Conservation (phyloP, 1,140 invertebrate species). For the Zaprionus taronus region DNA sequence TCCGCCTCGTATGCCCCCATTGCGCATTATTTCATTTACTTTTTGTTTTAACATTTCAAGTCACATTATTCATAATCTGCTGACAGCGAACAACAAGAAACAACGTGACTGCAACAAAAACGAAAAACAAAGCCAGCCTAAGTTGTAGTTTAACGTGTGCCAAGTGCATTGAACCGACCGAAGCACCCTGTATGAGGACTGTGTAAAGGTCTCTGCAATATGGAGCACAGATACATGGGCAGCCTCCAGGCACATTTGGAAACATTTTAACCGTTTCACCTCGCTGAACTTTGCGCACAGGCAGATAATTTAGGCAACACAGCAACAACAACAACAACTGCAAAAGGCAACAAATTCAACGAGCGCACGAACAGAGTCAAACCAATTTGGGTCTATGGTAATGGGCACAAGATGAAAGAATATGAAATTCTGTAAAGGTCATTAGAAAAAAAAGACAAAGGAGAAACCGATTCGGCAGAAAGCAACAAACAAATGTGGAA, state of each 20-base stretch:
- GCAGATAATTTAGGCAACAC: slow-evolving; percentile 45
- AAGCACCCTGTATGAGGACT: slow-evolving; percentile 29
- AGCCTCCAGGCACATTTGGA: slow-evolving; percentile 41
- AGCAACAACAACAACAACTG: slow-evolving; percentile 28
- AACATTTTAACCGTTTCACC: slow-evolving; percentile 58
- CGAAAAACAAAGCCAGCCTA: slow-evolving; percentile 12
- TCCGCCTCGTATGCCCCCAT: background rate
- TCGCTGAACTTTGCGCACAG: slow-evolving; percentile 50
- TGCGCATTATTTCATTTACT: slow-evolving; percentile 11
- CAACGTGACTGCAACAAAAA: slow-evolving; percentile 37
- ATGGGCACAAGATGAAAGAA: slow-evolving; percentile 40
- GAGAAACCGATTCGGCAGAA: slow-evolving; percentile 4
- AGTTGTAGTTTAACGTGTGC: slow-evolving; percentile 31
- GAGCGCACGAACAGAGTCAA: slow-evolving; percentile 19
- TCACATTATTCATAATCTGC: slow-evolving; percentile 44
- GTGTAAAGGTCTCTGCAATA: slow-evolving; percentile 22
- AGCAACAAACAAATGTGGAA: slow-evolving; percentile 10
- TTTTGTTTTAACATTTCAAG: slow-evolving; percentile 7
- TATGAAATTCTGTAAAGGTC: slow-evolving; percentile 33
- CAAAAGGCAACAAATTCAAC: slow-evolving; percentile 29
- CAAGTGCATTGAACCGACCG: slow-evolving; percentile 34
- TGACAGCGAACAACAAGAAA: slow-evolving; percentile 24
- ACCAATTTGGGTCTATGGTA: slow-evolving; percentile 36
- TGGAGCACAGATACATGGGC: slow-evolving; percentile 21
- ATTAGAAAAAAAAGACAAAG: slow-evolving; percentile 14